Base-by-base conservation (phyloP, 2,113 vertebrate species). In the Notarius lentiginosus region DNA sequence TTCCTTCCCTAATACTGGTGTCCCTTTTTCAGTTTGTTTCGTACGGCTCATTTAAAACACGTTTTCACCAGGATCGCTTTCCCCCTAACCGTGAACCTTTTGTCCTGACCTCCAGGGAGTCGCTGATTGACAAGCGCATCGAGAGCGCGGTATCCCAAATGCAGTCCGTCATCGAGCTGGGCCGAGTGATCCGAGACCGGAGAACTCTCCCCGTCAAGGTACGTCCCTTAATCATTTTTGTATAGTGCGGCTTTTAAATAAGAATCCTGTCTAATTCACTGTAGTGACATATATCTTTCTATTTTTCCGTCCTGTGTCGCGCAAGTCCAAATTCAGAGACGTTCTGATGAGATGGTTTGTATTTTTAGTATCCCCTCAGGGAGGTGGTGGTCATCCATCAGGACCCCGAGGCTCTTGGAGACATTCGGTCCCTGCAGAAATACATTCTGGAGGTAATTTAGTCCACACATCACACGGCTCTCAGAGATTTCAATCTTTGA, bases 161-260 rank as follows among this genome's bases (percentile, higher is more conserved):
- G 97, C 98, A 99, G 92, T 99, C 98, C 14, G 96, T 99, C 93
- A 97, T 99, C 90, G 98, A 99, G 92, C 96, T 99, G 85, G 98
- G 98, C 51, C 94, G 98, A 91, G 98, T 99, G 91, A 99, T 99
- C 91, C 93, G 98, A 90, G 98, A 99, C 94, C 95, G 98, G 75
- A 99, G 96, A 94, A 98, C 97, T 5, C 95, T 99, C 88, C 98
- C 98, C 11, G 95, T 99, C 89, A 99, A 99, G 97, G 98, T 99
- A 89, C 89, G 93, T 79, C 61, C 10, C 70, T 87, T 20, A 22
- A 15, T 72, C 41, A 30, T 51, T 24, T 53, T 56, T 66, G n/a
- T 75, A 53, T 83, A 20, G 30, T 82, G 11, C 34, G 24, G 15
- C 56, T 47, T 61, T 81, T 41, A 81, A 47, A 61, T 41, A 60